Conservation (phyloP, 1,140 invertebrate genomes). For the Asobara japonica region DNA sequence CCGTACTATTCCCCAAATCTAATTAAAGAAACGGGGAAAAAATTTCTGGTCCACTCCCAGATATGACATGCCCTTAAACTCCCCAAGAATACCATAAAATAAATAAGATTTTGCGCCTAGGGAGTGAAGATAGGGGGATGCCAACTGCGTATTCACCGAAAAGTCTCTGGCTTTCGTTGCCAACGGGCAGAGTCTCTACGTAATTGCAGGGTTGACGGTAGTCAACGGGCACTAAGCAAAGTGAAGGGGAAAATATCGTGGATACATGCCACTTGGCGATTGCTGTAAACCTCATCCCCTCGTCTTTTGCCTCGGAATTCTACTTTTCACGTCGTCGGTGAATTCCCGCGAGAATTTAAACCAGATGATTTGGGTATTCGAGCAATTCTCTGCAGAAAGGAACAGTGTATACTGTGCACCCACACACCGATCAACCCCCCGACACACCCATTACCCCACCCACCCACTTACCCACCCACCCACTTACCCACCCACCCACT, state of each 20-base stretch:
- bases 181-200: conserved; percentile 1
- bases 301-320: neutral
- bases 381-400: neutral
- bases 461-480: too few species aligned
- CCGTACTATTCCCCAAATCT: neutral
- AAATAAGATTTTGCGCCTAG: conserved; percentile 7
- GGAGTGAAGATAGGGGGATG: neutral
- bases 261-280: neutral
- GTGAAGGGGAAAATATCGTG: neutral
- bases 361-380: neutral
- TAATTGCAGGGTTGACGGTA: conserved; percentile 13
- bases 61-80: neutral
- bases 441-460: too few species aligned
- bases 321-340: conserved; percentile 11
- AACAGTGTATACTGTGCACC: too few species aligned
- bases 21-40: neutral
- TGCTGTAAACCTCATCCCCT: neutral
- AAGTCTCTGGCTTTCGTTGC: neutral
- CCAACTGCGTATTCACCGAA: neutral
- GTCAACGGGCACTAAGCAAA: neutral
- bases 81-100: neutral
- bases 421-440: too few species aligned
- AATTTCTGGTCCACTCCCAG: neutral
- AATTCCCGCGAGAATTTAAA: conserved; percentile 14
- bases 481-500: too few species aligned